These are phyloP conservation scores for Agapornis roseicollis DNA, from an alignment of 2,113 vertebrate species.

Conservation along the genomic window DNA sequence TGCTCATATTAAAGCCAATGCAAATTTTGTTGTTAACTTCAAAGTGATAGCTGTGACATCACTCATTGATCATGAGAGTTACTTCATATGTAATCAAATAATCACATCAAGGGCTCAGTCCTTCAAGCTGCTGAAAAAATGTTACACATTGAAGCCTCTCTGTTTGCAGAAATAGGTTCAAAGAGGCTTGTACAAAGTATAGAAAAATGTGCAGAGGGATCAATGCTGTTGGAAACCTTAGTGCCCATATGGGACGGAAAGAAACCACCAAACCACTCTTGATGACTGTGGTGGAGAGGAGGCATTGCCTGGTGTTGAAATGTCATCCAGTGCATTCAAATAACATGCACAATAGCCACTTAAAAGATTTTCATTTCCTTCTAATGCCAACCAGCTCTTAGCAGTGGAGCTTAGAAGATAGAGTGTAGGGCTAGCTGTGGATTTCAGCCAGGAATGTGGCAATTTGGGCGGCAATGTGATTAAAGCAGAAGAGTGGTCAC, in stretches of 20 bases:
- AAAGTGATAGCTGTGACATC: constrained; percentile 41
- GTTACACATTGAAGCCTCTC: constrained; percentile 40
- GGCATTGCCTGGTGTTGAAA: constrained; percentile 56
- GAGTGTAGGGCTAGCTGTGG: background rate
- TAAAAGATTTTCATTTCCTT: constrained; percentile 50
- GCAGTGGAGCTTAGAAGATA: background rate
- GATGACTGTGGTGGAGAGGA: constrained; percentile 43
- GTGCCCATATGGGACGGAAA: constrained; percentile 41
- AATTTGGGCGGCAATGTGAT: background rate
- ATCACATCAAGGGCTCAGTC: constrained; percentile 41
- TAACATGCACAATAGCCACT: constrained; percentile 52
- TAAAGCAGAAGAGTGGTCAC: background rate
- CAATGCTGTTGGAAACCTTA: constrained; percentile 38
- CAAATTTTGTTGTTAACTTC: constrained; percentile 49
- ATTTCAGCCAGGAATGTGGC: background rate
- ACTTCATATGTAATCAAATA: constrained; percentile 40
- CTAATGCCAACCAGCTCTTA: constrained; percentile 37
- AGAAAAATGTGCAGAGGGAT: constrained; percentile 41
- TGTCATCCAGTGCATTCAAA: constrained; percentile 48
- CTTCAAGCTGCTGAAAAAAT: constrained; percentile 46
- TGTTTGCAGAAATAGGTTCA: constrained; percentile 37
- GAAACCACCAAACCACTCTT: constrained; percentile 14
- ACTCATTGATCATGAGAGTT: constrained; percentile 39
- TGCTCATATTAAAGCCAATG: constrained; percentile 21
- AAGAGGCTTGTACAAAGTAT: constrained; percentile 15